Base-by-base conservation (phyloP, 2,113 vertebrate species). In the Urocynchramus pylzowi region DNA sequence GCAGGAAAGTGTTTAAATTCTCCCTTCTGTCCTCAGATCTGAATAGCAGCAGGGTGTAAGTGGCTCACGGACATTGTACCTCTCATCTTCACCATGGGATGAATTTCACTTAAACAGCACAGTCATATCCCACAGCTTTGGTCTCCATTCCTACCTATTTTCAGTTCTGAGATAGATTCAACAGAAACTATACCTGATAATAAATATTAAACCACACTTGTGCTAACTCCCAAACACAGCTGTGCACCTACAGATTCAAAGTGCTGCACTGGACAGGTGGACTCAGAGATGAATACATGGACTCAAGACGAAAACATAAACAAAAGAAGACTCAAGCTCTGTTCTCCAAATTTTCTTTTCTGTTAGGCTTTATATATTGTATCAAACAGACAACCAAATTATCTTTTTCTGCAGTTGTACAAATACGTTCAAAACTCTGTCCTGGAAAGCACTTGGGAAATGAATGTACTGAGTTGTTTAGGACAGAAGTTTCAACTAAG, bases 1-100 rank as follows among this genome's bases (percentile, higher is more conserved):
- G 81, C 67, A 91, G 91, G 93, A 95, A 93, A 94, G 87, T 65
- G 84, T 85, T 96, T 96, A 91, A 96, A 96, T 85, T 91, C 61
- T 82, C 45, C 88, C 61, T 85, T 89, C 87, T 94, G 83, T 82
- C 91, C 84, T 91, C 78, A 93, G 87, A 94, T 86, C 74, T 69
- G 84, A 79, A 61, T 28, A 96, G 54, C 91, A 93, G 89, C 93
- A 85, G 95, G 94, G 81, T 87, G 70, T 76, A 93, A 93, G 93
- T 70, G 81, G 49, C 49, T 94, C 93, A 54, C 0, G 1, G 81
- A 61, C 57, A 28, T 16, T 42, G 41, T 65, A 70, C 19, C 70
- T 95, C 91, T 95, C 87, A 91, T 96, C 87, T 85, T 96, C 83
- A 4, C 91, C 59, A 10, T 18, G 42, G 89, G 93, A 69, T 85